These are phyloP conservation scores for Saccostrea echinata DNA, from an alignment of 1,140 invertebrate genomes.

Conservation along the genomic window DNA sequence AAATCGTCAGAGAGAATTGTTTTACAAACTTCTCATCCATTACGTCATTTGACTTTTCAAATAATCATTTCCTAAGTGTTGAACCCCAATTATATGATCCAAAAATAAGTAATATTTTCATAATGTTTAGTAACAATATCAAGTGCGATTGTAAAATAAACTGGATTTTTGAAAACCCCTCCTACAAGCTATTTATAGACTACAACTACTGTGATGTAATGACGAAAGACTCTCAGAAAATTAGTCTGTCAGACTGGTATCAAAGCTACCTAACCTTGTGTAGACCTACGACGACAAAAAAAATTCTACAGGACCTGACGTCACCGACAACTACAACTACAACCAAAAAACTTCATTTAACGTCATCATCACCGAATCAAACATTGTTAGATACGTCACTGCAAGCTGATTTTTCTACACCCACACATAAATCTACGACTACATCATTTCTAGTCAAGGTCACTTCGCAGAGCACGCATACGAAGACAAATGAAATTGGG, in stretches of 20 bases:
- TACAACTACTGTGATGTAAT: neutral
- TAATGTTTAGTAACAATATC: neutral
- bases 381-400: neutral
- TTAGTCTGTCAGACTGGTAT: neutral
- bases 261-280: neutral
- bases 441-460: neutral
- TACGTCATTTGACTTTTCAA: neutral
- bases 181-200: neutral
- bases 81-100: neutral
- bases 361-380: neutral
- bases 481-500: neutral
- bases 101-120: neutral
- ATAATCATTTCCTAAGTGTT: neutral
- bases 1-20: neutral
- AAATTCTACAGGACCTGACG: neutral
- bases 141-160: neutral
- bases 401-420: neutral
- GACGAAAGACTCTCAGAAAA: neutral
- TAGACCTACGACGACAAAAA: neutral
- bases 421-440: neutral
- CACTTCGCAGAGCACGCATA: neutral
- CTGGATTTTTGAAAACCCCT: neutral
- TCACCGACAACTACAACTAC: neutral
- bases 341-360: neutral
- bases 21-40: slow-evolving; percentile 5